These are phyloP conservation scores for Cataglyphis albicans DNA, from an alignment of 2,888 invertebrate species.

Conservation along the genomic window DNA sequence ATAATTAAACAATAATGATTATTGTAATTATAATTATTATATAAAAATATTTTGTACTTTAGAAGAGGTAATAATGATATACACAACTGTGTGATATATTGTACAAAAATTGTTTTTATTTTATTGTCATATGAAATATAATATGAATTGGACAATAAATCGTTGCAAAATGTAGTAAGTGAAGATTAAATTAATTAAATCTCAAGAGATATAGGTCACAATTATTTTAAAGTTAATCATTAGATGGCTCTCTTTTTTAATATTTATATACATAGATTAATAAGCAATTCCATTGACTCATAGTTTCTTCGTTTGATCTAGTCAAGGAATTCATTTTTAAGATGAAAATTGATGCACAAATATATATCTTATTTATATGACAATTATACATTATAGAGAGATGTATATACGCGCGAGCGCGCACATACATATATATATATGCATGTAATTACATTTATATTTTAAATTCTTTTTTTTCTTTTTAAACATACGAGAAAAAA, in stretches of 20 bases:
- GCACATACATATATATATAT: conserved; percentile 53
- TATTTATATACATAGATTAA: conserved; percentile 69
- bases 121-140: conserved; percentile 73
- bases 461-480: conserved; percentile 23
- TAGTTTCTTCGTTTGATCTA: conserved; percentile 52
- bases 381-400: conserved; percentile 30
- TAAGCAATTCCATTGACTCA: conserved; percentile 71
- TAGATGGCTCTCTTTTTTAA: conserved; percentile 59
- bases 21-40: conserved; percentile 5
- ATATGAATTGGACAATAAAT: conserved; percentile 70
- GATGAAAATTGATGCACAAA: conserved; percentile 57
- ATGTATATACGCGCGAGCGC: conserved; percentile 59
- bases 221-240: conserved; percentile 66
- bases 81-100: conserved; percentile 39
- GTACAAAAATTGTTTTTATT: conserved; percentile 77
- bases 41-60: conserved; percentile 9
- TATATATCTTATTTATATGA: conserved; percentile 46
- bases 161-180: conserved; percentile 62
- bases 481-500: conserved; percentile 37
- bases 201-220: conserved; percentile 58
- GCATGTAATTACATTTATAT: conserved; percentile 20
- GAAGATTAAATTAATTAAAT: conserved; percentile 62
- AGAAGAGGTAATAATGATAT: conserved; percentile 27
- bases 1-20: neutral
- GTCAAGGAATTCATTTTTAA: conserved; percentile 58